Percentiles rank a stretch among this genome's conserved stretches.
These are phyloP conservation scores for Spilarctia lutea DNA, from an alignment of 2,888 invertebrate genomes.

Conservation along the genomic window DNA sequence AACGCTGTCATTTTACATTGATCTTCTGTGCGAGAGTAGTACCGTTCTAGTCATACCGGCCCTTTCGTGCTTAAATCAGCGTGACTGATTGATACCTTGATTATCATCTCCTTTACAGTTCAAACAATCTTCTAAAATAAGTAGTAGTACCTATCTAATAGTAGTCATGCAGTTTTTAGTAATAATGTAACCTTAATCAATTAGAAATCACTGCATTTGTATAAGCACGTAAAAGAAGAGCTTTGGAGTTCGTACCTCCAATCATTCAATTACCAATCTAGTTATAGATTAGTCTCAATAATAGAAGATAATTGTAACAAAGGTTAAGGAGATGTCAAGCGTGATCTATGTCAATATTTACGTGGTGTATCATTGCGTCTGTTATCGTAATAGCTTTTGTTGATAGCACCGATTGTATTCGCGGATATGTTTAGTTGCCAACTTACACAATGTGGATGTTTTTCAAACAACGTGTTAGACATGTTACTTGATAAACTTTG, in stretches of 20 bases:
- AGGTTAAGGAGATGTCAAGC: slow-evolving; percentile 81
- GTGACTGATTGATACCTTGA: too few species aligned
- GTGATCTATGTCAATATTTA: slow-evolving; percentile 83
- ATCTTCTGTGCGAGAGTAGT: too few species aligned
- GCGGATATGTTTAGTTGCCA: slow-evolving; percentile 65
- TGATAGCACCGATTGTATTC: slow-evolving; percentile 65
- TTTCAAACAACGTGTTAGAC: slow-evolving; percentile 2
- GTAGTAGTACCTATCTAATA: too few species aligned
- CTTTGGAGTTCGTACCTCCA: slow-evolving; percentile 5
- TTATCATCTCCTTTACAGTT: too few species aligned
- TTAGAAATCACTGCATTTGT: neutral
- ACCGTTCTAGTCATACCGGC: too few species aligned
- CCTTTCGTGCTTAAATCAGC: too few species aligned
- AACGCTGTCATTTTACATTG: too few species aligned
- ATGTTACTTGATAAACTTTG: neutral
- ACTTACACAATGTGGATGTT: slow-evolving; percentile 52
- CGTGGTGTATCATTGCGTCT: slow-evolving; percentile 58
- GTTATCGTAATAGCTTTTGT: slow-evolving; percentile 61
- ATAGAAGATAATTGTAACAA: slow-evolving; percentile 69
- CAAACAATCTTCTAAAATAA: too few species aligned
- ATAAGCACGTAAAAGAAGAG: neutral
- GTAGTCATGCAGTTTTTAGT: too few species aligned
- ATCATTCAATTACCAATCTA: neutral
- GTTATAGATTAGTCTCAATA: slow-evolving; percentile 57
- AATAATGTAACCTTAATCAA: neutral